A percentile compares a stretch with the other conserved stretches of the same genome.
phyloP scores from a whole-genome alignment of 2,888 invertebrate genomes.

The Epirrhoe alternata region DNA sequence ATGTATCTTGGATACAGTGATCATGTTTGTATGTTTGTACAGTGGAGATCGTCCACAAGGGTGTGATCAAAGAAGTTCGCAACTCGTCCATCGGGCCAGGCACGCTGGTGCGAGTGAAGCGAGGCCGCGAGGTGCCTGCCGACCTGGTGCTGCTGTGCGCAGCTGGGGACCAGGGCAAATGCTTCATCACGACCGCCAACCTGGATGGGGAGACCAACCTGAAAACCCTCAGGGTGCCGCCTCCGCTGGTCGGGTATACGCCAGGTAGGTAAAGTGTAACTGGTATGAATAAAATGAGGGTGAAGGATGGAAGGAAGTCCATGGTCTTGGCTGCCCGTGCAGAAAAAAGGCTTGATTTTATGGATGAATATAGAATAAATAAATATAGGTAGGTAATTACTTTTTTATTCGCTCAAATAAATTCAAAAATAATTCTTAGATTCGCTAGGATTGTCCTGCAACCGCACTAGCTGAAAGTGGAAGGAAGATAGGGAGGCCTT shows the following conservation, averaged over 20 bases:
- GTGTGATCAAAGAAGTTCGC: conserved; percentile 82
- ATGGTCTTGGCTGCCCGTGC: too few species aligned
- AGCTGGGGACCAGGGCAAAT: conserved; percentile 88
- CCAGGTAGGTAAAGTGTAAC: conserved; percentile 57
- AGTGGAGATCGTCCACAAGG: conserved; percentile 86
- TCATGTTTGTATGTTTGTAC: conserved; percentile 24
- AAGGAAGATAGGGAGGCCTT: too few species aligned
- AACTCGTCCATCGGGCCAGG: conserved; percentile 88
- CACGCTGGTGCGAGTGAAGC: conserved; percentile 89
- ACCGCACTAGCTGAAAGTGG: too few species aligned
- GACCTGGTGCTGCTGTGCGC: conserved; percentile 91
- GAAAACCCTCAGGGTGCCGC: conserved; percentile 85
- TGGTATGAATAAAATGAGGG: not conserved
- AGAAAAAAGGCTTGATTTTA: too few species aligned
- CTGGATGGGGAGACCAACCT: conserved; percentile 93
- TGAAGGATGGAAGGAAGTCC: too few species aligned
- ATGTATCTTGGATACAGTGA: too few species aligned
- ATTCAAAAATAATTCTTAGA: too few species aligned
- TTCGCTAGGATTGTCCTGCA: too few species aligned
- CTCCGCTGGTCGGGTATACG: conserved; percentile 71
- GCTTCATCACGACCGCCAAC: conserved; percentile 94
- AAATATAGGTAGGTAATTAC: too few species aligned
- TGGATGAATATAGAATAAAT: too few species aligned
- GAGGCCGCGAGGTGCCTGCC: conserved; percentile 92
- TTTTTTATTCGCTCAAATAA: too few species aligned